Evolutionary conservation across 1,140 invertebrate genomes (phyloP).

Genomic region (Leguminivora glycinivorella): DNA sequence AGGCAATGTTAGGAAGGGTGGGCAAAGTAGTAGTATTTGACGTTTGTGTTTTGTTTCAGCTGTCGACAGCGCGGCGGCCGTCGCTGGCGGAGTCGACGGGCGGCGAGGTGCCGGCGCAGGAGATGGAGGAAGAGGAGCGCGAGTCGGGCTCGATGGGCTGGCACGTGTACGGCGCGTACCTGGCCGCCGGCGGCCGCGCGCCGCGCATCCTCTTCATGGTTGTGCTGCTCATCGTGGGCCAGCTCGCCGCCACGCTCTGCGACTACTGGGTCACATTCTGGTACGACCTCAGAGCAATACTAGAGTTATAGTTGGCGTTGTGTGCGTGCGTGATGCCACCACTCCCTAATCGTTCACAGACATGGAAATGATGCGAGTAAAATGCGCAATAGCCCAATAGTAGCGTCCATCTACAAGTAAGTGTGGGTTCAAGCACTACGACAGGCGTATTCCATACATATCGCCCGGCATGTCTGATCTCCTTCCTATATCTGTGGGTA

Average conservation of each 20-base stretch:
- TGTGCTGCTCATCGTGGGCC: slow-evolving; percentile 70
- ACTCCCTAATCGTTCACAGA: too few relatives aligned
- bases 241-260: slow-evolving; percentile 72
- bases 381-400: too few relatives aligned
- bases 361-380: too few relatives aligned
- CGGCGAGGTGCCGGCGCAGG: slow-evolving; percentile 62
- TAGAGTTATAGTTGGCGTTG: too few relatives aligned
- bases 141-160: slow-evolving; percentile 78
- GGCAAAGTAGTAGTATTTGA: background rate
- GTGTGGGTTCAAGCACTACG: too few relatives aligned
- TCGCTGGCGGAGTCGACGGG: slow-evolving; percentile 64
- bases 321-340: too few relatives aligned
- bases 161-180: slow-evolving; percentile 71
- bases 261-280: slow-evolving; percentile 80
- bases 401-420: too few relatives aligned
- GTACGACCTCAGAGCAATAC: slow-evolving; percentile 41
- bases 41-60: slow-evolving; percentile 36
- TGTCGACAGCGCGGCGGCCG: slow-evolving; percentile 64
- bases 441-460: too few relatives aligned
- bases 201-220: slow-evolving; percentile 65
- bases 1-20: too few relatives aligned
- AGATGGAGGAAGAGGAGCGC: slow-evolving; percentile 74
- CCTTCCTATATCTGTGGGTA: too few relatives aligned
- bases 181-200: slow-evolving; percentile 63
- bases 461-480: too few relatives aligned